Conservation (phyloP, 2,797 vertebrate genomes). For the Protonibea diacanthus region DNA sequence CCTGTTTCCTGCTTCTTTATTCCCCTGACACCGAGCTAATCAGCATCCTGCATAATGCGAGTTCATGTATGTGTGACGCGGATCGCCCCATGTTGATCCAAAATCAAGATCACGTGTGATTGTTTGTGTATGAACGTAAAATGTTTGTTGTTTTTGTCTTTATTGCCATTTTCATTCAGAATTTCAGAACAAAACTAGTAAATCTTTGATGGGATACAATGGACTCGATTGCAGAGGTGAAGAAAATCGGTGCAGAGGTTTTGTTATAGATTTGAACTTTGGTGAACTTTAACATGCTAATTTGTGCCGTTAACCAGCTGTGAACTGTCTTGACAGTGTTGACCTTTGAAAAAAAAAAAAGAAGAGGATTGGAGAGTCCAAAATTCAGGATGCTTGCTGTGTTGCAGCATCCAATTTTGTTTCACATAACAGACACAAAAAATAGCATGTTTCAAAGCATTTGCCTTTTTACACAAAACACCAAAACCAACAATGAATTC, state of each 20-base stretch:
- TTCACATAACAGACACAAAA: not conserved
- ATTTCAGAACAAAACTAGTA: constrained; percentile 15
- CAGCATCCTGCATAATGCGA: constrained; percentile 10
- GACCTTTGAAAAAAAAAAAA: constrained; percentile 42
- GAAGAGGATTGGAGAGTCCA: not conserved
- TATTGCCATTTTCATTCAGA: not conserved
- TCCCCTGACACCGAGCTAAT: constrained; percentile 38
- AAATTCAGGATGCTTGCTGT: not conserved
- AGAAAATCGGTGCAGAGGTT: not conserved
- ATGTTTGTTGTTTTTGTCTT: not conserved
- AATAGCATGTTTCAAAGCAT: not conserved
- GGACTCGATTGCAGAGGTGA: not conserved
- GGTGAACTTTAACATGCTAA: constrained; percentile 28
- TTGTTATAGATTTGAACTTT: constrained; percentile 7
- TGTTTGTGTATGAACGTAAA: not conserved
- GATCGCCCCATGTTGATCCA: not conserved
- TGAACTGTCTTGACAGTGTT: constrained; percentile 28
- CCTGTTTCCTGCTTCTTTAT: constrained; percentile 57
- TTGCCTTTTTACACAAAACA: not conserved
- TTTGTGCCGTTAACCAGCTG: constrained; percentile 25
- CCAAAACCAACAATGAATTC: constrained; percentile 6
- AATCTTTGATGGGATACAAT: constrained; percentile 5
- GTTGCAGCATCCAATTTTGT: not conserved
- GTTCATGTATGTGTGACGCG: not conserved
- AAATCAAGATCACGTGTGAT: not conserved